These are phyloP conservation scores for Sarcophaga caerulescens DNA, from an alignment of 2,888 invertebrate species.

Conservation along the genomic window DNA sequence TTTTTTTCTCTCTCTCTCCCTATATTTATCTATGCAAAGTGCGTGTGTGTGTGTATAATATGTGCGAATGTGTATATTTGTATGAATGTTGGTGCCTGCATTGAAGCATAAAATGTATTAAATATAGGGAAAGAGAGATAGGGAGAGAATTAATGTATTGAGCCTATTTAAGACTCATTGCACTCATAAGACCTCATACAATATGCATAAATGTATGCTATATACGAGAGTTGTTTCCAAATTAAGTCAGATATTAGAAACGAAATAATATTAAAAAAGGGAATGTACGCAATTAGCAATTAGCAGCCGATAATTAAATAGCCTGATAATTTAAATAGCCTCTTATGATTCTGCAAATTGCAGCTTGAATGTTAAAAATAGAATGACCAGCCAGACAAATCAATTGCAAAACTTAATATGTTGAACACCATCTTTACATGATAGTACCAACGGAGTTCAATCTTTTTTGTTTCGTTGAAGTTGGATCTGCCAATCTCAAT, in stretches of 20 bases:
- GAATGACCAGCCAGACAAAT: too few relatives aligned
- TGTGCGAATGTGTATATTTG: background rate
- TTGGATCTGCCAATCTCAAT: too few relatives aligned
- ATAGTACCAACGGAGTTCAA: too few relatives aligned
- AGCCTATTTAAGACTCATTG: conserved; percentile 54
- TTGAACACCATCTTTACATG: too few relatives aligned
- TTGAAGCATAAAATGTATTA: conserved; percentile 56
- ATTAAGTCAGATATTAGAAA: background rate
- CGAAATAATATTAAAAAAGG: background rate
- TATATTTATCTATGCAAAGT: conserved; percentile 52
- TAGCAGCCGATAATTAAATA: too few relatives aligned
- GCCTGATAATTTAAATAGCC: too few relatives aligned
- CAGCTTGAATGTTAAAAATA: too few relatives aligned
- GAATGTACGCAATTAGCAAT: too few relatives aligned
- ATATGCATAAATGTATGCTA: conserved; percentile 24
- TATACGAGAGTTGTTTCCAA: background rate
- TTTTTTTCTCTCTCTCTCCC: conserved; percentile 22
- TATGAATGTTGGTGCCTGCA: conserved; percentile 9
- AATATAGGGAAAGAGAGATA: conserved; percentile 27
- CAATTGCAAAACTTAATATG: too few relatives aligned
- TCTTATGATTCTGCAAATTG: too few relatives aligned
- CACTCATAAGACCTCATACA: conserved; percentile 42
- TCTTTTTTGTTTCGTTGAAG: too few relatives aligned
- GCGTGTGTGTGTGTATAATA: background rate
- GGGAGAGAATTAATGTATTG: conserved; percentile 49